These are phyloP conservation scores for Philereme transversata DNA, from an alignment of 2,888 invertebrate species.

Conservation along the genomic window DNA sequence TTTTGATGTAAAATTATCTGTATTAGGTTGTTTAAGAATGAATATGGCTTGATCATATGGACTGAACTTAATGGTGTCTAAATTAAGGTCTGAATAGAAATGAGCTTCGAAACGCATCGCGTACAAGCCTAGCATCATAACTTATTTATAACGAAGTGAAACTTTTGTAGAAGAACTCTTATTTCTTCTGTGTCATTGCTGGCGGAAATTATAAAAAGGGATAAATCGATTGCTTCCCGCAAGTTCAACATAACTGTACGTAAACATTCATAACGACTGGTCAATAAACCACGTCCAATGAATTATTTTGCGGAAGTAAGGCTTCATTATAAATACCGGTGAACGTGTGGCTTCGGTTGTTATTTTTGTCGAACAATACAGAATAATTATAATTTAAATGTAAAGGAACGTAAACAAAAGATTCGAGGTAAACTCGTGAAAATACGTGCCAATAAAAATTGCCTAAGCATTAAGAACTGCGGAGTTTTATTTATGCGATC, in stretches of 20 bases:
- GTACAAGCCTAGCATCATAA: no score
- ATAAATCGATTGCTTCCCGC: conserved; percentile 13
- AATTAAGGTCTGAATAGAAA: no score
- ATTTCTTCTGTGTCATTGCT: conserved; percentile 3
- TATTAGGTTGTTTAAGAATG: not conserved
- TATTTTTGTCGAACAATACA: conserved; percentile 18
- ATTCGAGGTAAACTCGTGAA: conserved; percentile 9
- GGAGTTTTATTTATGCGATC: conserved; percentile 8
- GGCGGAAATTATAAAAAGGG: conserved; percentile 10
- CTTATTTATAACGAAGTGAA: not conserved
- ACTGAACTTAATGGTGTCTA: not conserved
- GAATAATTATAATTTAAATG: conserved; percentile 4
- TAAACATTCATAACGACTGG: conserved; percentile 17
- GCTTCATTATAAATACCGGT: conserved; percentile 9
- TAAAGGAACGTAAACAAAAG: conserved; percentile 19
- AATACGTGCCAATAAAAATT: conserved; percentile 7
- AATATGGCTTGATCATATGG: not conserved
- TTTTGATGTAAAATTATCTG: conserved; percentile 7
- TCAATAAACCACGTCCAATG: conserved; percentile 13
- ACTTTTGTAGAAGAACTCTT: not conserved
- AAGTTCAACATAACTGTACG: conserved; percentile 20
- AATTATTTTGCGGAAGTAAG: conserved; percentile 22
- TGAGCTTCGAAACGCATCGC: not conserved
- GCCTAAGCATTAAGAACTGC: conserved; percentile 12
- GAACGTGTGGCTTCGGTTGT: conserved; percentile 12